A percentile compares a stretch with the other conserved stretches of the same genome.
These are phyloP conservation scores for Agriopis leucophaearia DNA, from an alignment of 2,888 invertebrate genomes.

Conservation along the genomic window DNA sequence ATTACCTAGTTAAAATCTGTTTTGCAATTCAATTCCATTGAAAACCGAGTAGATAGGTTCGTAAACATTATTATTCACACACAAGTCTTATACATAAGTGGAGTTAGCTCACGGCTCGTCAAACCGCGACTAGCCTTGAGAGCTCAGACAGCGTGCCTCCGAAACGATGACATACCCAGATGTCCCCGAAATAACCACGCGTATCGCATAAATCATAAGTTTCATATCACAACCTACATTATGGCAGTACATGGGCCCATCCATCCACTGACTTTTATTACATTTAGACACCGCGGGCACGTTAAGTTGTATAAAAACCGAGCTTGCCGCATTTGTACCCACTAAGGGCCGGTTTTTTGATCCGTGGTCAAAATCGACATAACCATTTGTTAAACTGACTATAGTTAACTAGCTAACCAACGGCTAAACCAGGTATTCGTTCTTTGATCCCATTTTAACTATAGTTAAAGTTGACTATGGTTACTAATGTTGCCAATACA, in stretches of 20 bases:
- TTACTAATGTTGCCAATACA: no score
- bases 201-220: slow-evolving; percentile 45
- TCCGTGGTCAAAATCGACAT: no score
- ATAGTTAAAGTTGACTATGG: no score
- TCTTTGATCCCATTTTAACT: no score
- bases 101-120: slow-evolving; percentile 32
- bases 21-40: slow-evolving; percentile 21
- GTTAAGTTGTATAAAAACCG: no score
- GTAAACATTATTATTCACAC: slow-evolving; percentile 10
- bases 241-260: slow-evolving; percentile 30
- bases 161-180: slow-evolving; percentile 56
- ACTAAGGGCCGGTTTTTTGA: no score
- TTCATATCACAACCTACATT: slow-evolving; percentile 39
- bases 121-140: slow-evolving; percentile 60
- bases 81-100: slow-evolving; percentile 23
- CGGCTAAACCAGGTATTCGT: no score
- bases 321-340: no score
- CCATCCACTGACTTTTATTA: slow-evolving; percentile 21
- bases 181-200: slow-evolving; percentile 57
- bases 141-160: slow-evolving; percentile 70
- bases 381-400: no score
- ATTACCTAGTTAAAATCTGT: neutral
- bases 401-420: no score
- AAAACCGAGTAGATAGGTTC: slow-evolving; percentile 3
- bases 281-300: no score